Conservation (phyloP, 1,140 invertebrate genomes). For the Trichogramma pretiosum region DNA sequence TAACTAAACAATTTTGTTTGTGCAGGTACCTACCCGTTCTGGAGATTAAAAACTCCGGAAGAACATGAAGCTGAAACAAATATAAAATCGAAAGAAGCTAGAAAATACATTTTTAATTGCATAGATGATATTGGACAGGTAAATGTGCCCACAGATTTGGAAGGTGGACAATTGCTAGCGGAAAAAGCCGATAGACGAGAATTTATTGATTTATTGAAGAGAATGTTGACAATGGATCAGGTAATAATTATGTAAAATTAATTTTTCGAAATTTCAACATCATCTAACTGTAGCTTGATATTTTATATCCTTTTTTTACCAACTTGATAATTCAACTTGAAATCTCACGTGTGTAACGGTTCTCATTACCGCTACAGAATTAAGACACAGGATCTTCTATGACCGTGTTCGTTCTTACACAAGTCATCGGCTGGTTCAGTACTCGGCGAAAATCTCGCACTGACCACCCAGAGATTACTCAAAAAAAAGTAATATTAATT, state of each 20-base stretch:
- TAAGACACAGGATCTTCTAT: no score
- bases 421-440: no score
- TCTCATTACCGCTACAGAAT: no score
- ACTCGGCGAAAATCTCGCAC: no score
- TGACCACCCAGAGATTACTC: no score
- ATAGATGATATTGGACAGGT: conserved; percentile 97
- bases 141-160: conserved; percentile 93
- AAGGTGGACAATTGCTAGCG: conserved; percentile 87
- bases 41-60: conserved; percentile 94
- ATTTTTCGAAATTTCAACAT: no score
- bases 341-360: background rate
- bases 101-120: conserved; percentile 99
- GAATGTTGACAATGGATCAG: conserved; percentile 97
- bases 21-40: conserved; percentile 84
- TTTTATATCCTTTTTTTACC: conserved; percentile 42
- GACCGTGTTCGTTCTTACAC: no score
- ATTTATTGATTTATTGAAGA: conserved; percentile 93
- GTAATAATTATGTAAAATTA: no score
- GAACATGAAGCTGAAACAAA: conserved; percentile 97
- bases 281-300: no score
- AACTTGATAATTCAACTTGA: background rate
- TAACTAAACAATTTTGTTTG: conserved; percentile 1
- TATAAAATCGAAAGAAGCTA: conserved; percentile 97
- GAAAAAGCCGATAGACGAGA: conserved; percentile 94
- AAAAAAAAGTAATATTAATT: no score